These are phyloP conservation scores for Phorcus lineatus DNA, from an alignment of 2,888 invertebrate species.

Conservation along the genomic window DNA sequence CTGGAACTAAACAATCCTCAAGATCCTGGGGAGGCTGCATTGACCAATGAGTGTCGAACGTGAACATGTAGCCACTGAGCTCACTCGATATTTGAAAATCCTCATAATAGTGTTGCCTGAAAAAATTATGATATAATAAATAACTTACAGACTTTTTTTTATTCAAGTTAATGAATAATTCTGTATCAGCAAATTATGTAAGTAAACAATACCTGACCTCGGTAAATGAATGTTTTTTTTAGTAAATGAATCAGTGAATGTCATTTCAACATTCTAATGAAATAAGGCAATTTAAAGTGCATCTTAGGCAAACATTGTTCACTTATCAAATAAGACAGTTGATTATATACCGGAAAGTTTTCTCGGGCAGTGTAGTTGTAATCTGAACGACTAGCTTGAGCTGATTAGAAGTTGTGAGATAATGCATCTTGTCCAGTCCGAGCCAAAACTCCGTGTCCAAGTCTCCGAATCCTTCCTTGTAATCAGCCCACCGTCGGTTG, in stretches of 20 bases:
- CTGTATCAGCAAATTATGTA: too few relatives aligned
- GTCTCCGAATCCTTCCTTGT: not conserved
- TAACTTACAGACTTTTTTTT: too few relatives aligned
- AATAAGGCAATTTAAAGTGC: too few relatives aligned
- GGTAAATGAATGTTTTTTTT: too few relatives aligned
- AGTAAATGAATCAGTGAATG: too few relatives aligned
- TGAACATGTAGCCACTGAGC: not conserved
- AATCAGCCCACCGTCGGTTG: not conserved
- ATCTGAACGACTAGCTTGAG: not conserved
- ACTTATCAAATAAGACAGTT: too few relatives aligned
- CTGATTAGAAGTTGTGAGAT: not conserved
- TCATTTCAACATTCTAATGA: too few relatives aligned
- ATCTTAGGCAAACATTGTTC: too few relatives aligned
- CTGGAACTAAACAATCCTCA: not conserved
- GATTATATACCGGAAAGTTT: not conserved
- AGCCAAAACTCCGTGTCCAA: not conserved
- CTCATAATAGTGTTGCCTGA: not conserved
- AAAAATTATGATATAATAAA: not conserved
- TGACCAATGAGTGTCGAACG: not conserved
- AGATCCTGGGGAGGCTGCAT: not conserved
- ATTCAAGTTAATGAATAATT: too few relatives aligned
- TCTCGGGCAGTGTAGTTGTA: not conserved
- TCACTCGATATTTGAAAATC: not conserved
- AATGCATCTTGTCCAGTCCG: not conserved
- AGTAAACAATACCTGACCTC: too few relatives aligned